Percentiles rank a stretch among this genome's conserved stretches.
Evolutionary conservation across 2,113 vertebrate genomes (phyloP).

Genomic region (zebrafish (Danio rerio)): GRCz12tu NC_133195.1:26251001-26251500

Average conservation of each 20-base stretch:
- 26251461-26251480: no score
- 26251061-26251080: conserved; percentile 60
- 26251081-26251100: no score
- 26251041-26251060: background rate
- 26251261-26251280: conserved; percentile 37
- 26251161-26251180: background rate
- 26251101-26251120: background rate
- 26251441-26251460: no score
- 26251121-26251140: conserved; percentile 10
- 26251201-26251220: conserved; percentile 33
- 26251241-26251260: conserved; percentile 54
- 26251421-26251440: background rate
- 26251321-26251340: conserved; percentile 87
- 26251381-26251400: conserved; percentile 65
- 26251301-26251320: conserved; percentile 81
- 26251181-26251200: conserved; percentile 18
- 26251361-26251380: conserved; percentile 88
- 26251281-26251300: conserved; percentile 77
- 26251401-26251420: conserved; percentile 13
- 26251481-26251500: no score
- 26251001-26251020: conserved; percentile 50
- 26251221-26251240: conserved; percentile 36
- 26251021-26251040: conserved; percentile 35
- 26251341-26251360: conserved; percentile 88
- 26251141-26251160: conserved; percentile 9